Percentiles rank a stretch among this genome's conserved stretches.
These are phyloP conservation scores for Actinostola sp. DNA, from an alignment of 92 coral and sea anemone genomes.

Conservation along the genomic window DNA sequence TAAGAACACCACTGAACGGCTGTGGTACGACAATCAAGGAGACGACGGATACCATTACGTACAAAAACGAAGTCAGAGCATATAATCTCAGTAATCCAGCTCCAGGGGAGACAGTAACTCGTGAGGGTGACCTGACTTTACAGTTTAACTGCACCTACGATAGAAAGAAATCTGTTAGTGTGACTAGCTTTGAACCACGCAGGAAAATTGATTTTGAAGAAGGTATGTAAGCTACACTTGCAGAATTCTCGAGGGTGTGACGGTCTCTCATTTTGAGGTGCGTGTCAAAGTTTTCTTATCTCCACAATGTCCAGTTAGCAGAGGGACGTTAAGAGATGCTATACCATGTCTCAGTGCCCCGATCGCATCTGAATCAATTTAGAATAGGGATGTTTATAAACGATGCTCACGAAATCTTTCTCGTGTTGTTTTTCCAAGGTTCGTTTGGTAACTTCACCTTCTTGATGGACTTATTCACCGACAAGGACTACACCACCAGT, in stretches of 20 bases:
- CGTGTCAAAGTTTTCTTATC: too few species aligned
- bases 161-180: slow-evolving; percentile 31
- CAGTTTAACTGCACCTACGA: slow-evolving; percentile 46
- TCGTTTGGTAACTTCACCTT: slow-evolving; percentile 23
- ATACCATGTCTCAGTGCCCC: too few species aligned
- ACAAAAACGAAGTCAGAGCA: slow-evolving; percentile 39
- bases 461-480: slow-evolving; percentile 15
- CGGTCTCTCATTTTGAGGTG: too few species aligned
- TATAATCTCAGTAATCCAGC: background rate
- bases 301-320: too few species aligned
- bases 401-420: background rate
- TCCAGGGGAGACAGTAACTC: slow-evolving; percentile 28
- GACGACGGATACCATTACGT: slow-evolving; percentile 19
- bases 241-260: too few species aligned
- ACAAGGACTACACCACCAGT: background rate
- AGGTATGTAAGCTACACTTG: slow-evolving; percentile 34
- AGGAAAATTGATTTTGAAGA: slow-evolving; percentile 22
- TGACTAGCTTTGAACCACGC: slow-evolving; percentile 36
- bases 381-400: background rate
- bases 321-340: too few species aligned
- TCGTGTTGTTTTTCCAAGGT: background rate
- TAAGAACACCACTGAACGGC: slow-evolving; percentile 33
- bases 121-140: slow-evolving; percentile 29
- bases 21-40: slow-evolving; percentile 41
- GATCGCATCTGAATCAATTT: too few species aligned